phyloP scores from a whole-genome alignment of 2,888 invertebrate species.

The Prosopocoilus inquinatus region DNA sequence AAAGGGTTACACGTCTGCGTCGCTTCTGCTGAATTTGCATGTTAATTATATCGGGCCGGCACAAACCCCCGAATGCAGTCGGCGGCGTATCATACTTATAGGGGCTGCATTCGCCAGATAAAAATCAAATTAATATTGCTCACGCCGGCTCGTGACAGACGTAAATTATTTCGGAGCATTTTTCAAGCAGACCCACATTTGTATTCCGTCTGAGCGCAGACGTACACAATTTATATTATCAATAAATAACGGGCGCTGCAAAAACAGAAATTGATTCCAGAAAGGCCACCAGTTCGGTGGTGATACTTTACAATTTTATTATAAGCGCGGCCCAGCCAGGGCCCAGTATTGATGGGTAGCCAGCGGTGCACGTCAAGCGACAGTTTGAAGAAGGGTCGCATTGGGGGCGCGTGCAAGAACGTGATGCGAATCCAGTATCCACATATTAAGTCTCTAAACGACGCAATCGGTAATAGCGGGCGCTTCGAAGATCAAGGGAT shows the following conservation, averaged over 20 bases:
- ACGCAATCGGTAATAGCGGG: conserved; percentile 30
- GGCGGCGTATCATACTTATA: conserved; percentile 17
- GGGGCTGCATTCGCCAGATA: conserved; percentile 32
- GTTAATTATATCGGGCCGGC: conserved; percentile 36
- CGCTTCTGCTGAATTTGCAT: conserved; percentile 32
- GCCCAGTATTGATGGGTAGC: conserved; percentile 27
- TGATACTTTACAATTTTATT: conserved; percentile 44
- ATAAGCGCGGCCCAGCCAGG: conserved; percentile 18
- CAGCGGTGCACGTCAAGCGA: conserved; percentile 19
- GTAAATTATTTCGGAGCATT: conserved; percentile 25
- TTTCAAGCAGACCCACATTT: conserved; percentile 30
- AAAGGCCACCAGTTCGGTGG: conserved; percentile 26
- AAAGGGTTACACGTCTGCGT: no score
- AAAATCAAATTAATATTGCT: conserved; percentile 38
- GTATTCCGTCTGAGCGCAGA: conserved; percentile 37
- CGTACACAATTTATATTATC: conserved; percentile 46
- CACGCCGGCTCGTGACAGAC: conserved; percentile 23
- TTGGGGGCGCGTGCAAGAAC: conserved; percentile 29
- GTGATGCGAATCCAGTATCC: conserved; percentile 30
- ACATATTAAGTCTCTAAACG: conserved; percentile 30
- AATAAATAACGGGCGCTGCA: conserved; percentile 42
- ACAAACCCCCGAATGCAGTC: conserved; percentile 24
- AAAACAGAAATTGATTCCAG: conserved; percentile 43
- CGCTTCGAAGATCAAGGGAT: conserved; percentile 22
- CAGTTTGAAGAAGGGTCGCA: conserved; percentile 20